Conservation (phyloP, 2,113 vertebrate species). For the Rostratula benghalensis region DNA sequence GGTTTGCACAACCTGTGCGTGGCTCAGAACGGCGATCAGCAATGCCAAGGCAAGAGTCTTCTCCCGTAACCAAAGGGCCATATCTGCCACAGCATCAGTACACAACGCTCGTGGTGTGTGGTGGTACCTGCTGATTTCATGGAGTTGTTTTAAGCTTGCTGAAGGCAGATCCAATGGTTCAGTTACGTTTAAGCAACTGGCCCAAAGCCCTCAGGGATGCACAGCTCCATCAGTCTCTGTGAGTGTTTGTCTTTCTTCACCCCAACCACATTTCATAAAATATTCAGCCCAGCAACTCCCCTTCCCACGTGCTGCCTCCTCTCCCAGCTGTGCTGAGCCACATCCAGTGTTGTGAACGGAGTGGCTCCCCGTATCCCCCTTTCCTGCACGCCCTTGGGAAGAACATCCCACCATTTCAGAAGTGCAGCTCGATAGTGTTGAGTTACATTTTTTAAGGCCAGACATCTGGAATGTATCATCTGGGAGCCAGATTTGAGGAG, state of each 20-base stretch:
- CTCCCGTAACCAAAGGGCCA: neutral
- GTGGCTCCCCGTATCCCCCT: neutral
- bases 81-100: neutral
- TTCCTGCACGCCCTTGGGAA: neutral
- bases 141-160: neutral
- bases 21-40: neutral
- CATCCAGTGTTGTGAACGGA: neutral
- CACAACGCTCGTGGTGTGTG: fast-evolving
- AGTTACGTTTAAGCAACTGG: neutral
- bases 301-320: neutral
- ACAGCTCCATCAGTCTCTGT: neutral
- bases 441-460: neutral
- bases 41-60: neutral
- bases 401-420: neutral
- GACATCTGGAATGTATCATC: slow-evolving; percentile 20
- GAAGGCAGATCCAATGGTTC: neutral
- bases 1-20: neutral
- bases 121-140: neutral
- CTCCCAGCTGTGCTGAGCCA: neutral
- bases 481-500: slow-evolving; percentile 10
- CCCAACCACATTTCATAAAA: neutral
- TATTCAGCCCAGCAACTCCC: neutral
- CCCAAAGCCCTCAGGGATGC: slow-evolving; percentile 1
- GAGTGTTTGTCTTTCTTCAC: slow-evolving; percentile 8
- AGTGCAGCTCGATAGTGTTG: neutral